Conservation (phyloP, 2,888 invertebrate species). For the Nowickia ferox region DNA sequence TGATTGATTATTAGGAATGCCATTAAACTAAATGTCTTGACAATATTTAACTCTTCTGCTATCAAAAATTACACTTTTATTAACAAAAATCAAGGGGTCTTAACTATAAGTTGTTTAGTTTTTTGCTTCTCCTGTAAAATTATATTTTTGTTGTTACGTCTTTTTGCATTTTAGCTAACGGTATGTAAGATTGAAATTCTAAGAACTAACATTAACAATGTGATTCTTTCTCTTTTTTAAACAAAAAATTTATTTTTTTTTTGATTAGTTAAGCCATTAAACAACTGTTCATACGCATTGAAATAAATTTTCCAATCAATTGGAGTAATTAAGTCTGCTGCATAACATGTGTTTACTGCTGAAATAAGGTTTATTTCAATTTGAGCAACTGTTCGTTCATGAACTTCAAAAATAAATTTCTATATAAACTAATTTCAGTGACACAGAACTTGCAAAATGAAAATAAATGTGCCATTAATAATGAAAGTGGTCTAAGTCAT, state of each 20-base stretch:
- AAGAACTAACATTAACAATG: too few relatives aligned
- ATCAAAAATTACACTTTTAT: too few relatives aligned
- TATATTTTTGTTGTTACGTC: too few relatives aligned
- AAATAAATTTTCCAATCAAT: neutral
- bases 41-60: too few relatives aligned
- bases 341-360: conserved; percentile 14
- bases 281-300: neutral
- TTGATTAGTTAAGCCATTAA: neutral
- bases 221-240: neutral
- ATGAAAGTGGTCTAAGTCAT: too few relatives aligned
- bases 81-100: too few relatives aligned
- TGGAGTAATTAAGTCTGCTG: conserved; percentile 10
- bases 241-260: neutral
- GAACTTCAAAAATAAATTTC: conserved; percentile 41
- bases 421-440: conserved; percentile 21
- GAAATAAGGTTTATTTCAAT: conserved; percentile 10
- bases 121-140: too few relatives aligned
- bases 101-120: too few relatives aligned
- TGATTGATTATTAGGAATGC: neutral
- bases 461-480: too few relatives aligned
- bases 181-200: too few relatives aligned
- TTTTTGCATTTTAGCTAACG: too few relatives aligned
- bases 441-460: neutral
- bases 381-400: conserved; percentile 30
- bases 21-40: too few relatives aligned